These are phyloP conservation scores for Holocentrus rufus DNA, from an alignment of 2,797 vertebrate species.

Conservation along the genomic window DNA sequence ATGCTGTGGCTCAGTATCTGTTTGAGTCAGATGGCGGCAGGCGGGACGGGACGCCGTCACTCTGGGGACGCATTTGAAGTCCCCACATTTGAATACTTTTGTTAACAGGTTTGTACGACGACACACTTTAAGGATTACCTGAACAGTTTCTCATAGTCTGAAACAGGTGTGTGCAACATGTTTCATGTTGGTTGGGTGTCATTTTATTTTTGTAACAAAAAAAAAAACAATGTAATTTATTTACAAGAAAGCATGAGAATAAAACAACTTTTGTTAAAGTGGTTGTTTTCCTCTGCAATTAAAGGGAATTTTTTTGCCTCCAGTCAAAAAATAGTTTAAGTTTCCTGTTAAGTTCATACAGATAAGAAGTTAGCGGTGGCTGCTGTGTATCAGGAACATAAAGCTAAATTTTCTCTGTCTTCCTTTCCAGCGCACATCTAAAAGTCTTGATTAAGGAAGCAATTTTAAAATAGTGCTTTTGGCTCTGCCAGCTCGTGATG, in stretches of 20 bases:
- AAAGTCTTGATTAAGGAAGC: too few relatives aligned
- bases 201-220: conserved; percentile 71
- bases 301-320: too few relatives aligned
- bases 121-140: conserved; percentile 9
- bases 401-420: too few relatives aligned
- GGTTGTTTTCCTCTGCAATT: not conserved
- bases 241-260: conserved; percentile 77
- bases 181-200: conserved; percentile 59
- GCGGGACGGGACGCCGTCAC: not conserved
- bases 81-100: conserved; percentile 35
- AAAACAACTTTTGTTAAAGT: conserved; percentile 78
- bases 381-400: too few relatives aligned
- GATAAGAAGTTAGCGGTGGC: too few relatives aligned
- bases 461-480: too few relatives aligned
- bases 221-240: conserved; percentile 76
- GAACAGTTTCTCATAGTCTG: conserved; percentile 39
- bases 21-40: not conserved
- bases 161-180: conserved; percentile 42
- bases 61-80: not conserved
- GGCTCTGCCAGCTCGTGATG: too few relatives aligned
- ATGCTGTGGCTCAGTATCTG: conserved; percentile 9
- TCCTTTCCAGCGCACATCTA: too few relatives aligned
- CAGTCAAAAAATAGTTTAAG: too few relatives aligned
- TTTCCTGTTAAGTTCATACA: too few relatives aligned
- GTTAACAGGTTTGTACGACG: conserved; percentile 51